Base-by-base conservation (phyloP, 2,113 vertebrate species). In the Falcunculus frontatus region DNA sequence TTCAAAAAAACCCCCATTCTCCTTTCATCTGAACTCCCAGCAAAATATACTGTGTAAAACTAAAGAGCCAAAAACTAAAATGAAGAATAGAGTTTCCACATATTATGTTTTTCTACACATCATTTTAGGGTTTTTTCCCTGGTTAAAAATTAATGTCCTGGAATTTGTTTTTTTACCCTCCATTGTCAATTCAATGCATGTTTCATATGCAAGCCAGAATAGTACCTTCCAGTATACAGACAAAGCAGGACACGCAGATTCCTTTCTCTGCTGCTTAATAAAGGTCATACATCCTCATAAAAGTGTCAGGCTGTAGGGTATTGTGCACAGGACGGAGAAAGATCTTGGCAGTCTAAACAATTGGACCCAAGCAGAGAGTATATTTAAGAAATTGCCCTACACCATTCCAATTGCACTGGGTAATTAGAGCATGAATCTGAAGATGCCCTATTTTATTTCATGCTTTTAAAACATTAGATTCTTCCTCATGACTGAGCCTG, bases 101-200 rank as follows among this genome's bases (percentile, higher is more conserved):
- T 44, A 33, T 27, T 80, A 9, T 1, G 1, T 42, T 47, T 44
- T 81, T 60, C n/a, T 42, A 27, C 1, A 9, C 5, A 62, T 0
- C 16, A 15, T 49, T 76, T 83, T 46, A 42, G 11, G 2, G 1
- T 6, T 9, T 74, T 52, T 37, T 1, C 4, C 33, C 9, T 18
- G 14, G 4, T 20, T 70, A 33, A 85, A 78, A 85, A 46, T 10
- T 13, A n/a, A 52, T 39, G 12, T 60, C 18, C 11, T 52, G 14
- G 6, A 56, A n/a, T 93, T 60, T 69, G 0, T 15, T 42, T 84
- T 84, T 93, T 77, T 50, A n/a, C 6, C 1, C 0, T 55, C 22
- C 20, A 39, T 20, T 30, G 14, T 20, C 25, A 62, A 49, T 55
- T 80, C 35, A 64, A 42, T 22, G 5, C 7, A 9, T 29, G 26